Base-by-base conservation (phyloP, 2,113 vertebrate genomes). In the Leptobrachium ailaonicum region DNA sequence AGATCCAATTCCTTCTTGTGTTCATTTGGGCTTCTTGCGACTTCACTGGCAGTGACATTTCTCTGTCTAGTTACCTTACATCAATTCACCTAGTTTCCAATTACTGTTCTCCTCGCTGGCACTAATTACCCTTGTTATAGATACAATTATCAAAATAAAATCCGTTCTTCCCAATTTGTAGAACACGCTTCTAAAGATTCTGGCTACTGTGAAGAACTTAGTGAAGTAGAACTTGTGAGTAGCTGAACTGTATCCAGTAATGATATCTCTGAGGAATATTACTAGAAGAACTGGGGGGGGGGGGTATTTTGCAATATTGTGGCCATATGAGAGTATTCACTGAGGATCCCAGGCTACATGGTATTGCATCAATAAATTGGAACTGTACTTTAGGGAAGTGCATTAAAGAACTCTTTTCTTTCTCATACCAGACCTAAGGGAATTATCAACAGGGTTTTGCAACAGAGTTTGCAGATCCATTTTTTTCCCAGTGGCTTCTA, bases 301-400 rank as follows among this genome's bases (percentile, higher is more conserved):
- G 42, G 41, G 41, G 11, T 50, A 63, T 64, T 54, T 14, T 12
- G 54, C 77, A 79, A 66, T 72, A 42, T 54, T 72, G 69, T 50
- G 70, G 69, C 77, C 77, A 79, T 79, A 72, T 79, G 77, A 54
- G 77, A 66, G 56, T 72, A 79, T 79, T 79, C 77, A 73, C 69
- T 10, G 11, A 72, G 69, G 69, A 79, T 20, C 41, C 45, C 7
- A 12, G 45, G 47, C 60, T 53, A 13, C 60, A 64, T 12, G 41
- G 69, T 66, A 66, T 8, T 43, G 69, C 56, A 64, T 66, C 77
- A 79, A 73, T 79, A 72, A 64, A 79, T 73, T 79, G 77, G 9
- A 54, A 79, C 60, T 43, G 69, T 53, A 64, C 69, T 72, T 79
- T 73, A 54, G 77, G 69, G 68, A 64, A 71, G 76, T 54, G 69